Percentiles rank a stretch among this genome's conserved stretches.
phyloP scores from a whole-genome alignment of 2,888 invertebrate species.

The Melipona bicolor region DNA sequence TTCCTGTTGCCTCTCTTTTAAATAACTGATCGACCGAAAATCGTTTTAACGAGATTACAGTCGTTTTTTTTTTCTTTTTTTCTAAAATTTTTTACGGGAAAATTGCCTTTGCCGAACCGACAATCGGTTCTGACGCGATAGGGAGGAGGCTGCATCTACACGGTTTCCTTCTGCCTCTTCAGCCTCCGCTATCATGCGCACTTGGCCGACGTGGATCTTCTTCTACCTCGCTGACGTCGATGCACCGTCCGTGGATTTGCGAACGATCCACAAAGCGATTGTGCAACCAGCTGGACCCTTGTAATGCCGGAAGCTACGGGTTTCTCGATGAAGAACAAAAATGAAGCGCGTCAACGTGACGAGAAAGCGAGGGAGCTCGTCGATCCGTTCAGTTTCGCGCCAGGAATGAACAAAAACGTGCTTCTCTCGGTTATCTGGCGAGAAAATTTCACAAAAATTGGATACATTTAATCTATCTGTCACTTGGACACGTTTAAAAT shows the following conservation, averaged over 20 bases:
- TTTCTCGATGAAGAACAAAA: not conserved
- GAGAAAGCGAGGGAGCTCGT: not conserved
- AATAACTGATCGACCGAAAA: constrained; percentile 10
- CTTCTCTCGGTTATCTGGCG: not conserved
- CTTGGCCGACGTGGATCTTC: constrained; percentile 4
- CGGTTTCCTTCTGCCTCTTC: not conserved
- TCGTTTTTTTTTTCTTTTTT: not conserved
- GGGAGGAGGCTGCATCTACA: not conserved
- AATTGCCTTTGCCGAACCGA: constrained; percentile 8
- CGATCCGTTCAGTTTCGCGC: not conserved
- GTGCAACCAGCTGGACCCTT: constrained; percentile 4
- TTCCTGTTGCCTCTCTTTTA: not conserved
- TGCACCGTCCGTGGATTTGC: constrained; percentile 10
- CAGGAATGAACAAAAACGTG: not conserved
- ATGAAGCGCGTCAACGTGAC: not conserved
- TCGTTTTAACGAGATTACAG: not conserved
- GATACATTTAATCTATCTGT: not conserved
- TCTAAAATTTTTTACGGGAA: constrained; percentile 18
- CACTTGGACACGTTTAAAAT: not conserved
- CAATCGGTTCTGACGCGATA: constrained; percentile 15
- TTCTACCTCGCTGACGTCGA: constrained; percentile 23
- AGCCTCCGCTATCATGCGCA: not conserved
- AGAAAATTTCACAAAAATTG: not conserved
- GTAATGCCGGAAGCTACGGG: not conserved
- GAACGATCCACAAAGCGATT: constrained; percentile 10